Evolutionary conservation across 2,113 vertebrate genomes (phyloP), one percentile per base, ranked within the genome.

Genomic region (Columbina picui): DNA sequence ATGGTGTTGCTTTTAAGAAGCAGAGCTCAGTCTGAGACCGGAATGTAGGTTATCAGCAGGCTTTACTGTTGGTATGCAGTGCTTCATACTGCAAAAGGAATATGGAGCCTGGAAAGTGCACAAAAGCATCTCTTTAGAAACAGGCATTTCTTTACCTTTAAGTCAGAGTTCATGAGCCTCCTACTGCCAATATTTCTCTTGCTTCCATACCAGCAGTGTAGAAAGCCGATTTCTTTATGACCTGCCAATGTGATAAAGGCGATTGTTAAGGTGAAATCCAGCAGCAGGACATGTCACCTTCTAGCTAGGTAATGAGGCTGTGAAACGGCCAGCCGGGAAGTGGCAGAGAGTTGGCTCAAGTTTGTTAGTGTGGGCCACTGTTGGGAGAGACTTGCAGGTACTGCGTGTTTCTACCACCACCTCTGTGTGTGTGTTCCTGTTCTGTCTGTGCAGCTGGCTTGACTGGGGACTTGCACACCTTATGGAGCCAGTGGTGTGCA

Each of bases 371-470:
- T 63, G 30, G 27, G 21, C 10, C 5, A 64, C 36, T 85, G 29
- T 47, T 82, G 29, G 39, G 26, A 78, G 36, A 78, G 50, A 26
- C 22, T 61, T 88, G 19, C 29, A 68, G 39, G 41, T 25, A 19
- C 39, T 39, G 13, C 0, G 1, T 32, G 23, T 49, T 65, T 52
- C 34, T 21, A 65, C 4, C 32, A 36, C 7, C 26, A 14, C 15
- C 10, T 13, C 43, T 68, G 38, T 71, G 29, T 52, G 63, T 23
- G 7, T 78, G 25, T 18, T 68, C 20, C 23, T 84, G 41, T 45
- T 68, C 23, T 1, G 1, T 36, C 39, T 0, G 0, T 52, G 69
- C 39, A 21, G 0, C 4, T 4, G 2, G 39, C n/a, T 74, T 30
- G 32, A 12, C 49, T 32, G 53, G n/a, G n/a, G 41, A 7, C 38